Conservation (phyloP, 2,888 invertebrate species). For the Melieria picta region DNA sequence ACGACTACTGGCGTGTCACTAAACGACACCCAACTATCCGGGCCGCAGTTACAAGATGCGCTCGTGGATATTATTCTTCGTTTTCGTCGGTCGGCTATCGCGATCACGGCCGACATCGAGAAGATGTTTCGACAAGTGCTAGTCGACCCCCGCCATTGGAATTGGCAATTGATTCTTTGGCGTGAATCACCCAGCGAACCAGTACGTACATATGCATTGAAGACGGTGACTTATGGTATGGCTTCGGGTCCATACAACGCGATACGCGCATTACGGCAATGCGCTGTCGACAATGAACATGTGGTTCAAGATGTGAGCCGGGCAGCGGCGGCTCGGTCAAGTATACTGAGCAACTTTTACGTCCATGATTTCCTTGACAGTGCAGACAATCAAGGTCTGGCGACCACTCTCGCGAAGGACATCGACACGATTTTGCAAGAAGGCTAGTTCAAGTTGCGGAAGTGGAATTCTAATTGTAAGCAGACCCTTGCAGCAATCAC, state of each 20-base stretch:
- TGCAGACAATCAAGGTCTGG: too few relatives aligned
- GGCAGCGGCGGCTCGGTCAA: background rate
- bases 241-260: background rate
- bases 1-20: constrained; percentile 24
- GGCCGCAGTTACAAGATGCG: constrained; percentile 26
- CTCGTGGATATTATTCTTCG: constrained; percentile 28
- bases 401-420: too few relatives aligned
- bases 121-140: constrained; percentile 18
- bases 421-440: too few relatives aligned
- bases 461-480: too few relatives aligned
- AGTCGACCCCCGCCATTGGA: background rate
- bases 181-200: background rate
- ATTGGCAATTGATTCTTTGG: background rate
- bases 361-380: too few relatives aligned
- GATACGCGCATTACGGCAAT: background rate
- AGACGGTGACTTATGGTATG: constrained; percentile 30
- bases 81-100: constrained; percentile 24
- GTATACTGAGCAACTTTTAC: too few relatives aligned
- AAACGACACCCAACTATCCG: constrained; percentile 25
- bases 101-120: constrained; percentile 26
- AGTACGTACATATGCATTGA: constrained; percentile 17
- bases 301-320: background rate
- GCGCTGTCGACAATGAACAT: constrained; percentile 9
- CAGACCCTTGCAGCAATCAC: too few relatives aligned
- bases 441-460: too few relatives aligned